A percentile compares a stretch with the other conserved stretches of the same genome.
These are phyloP conservation scores for Heliocidaris tuberculata DNA, from an alignment of 35 echinoderm and acorn worm genomes.

Conservation along the genomic window DNA sequence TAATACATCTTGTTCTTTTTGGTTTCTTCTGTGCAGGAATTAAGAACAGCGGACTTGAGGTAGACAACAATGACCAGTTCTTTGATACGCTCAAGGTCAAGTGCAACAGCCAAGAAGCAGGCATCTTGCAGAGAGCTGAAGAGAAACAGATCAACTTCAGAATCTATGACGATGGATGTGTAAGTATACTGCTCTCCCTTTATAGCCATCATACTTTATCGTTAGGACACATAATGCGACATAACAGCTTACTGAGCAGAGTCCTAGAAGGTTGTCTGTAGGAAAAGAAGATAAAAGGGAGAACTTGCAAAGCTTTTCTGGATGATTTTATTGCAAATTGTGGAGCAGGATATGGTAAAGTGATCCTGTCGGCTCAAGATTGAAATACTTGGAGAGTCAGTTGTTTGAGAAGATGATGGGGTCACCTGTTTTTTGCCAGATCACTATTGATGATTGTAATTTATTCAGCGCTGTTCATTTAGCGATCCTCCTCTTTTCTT, in stretches of 20 bases:
- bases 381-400: too few relatives aligned
- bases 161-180: slow-evolving; percentile 69
- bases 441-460: not conserved
- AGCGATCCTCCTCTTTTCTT: not conserved
- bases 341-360: too few relatives aligned
- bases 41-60: slow-evolving; percentile 54
- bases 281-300: too few relatives aligned
- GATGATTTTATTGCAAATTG: too few relatives aligned
- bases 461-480: not conserved
- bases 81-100: slow-evolving; percentile 92
- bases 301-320: too few relatives aligned
- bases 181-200: slow-evolving; percentile 32
- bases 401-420: too few relatives aligned
- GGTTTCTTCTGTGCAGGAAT: slow-evolving; percentile 47
- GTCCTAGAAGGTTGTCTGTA: too few relatives aligned
- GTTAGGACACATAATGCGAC: too few relatives aligned
- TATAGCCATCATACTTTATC: not conserved
- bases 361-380: too few relatives aligned
- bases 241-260: too few relatives aligned
- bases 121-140: slow-evolving; percentile 60
- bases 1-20: not conserved
- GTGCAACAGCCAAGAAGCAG: slow-evolving; percentile 60
- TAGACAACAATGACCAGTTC: slow-evolving; percentile 64
- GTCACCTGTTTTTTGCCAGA: too few relatives aligned
- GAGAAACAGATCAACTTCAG: slow-evolving; percentile 87